phyloP scores from a whole-genome alignment of 2,797 vertebrate genomes.

The Rhinella marina region DNA sequence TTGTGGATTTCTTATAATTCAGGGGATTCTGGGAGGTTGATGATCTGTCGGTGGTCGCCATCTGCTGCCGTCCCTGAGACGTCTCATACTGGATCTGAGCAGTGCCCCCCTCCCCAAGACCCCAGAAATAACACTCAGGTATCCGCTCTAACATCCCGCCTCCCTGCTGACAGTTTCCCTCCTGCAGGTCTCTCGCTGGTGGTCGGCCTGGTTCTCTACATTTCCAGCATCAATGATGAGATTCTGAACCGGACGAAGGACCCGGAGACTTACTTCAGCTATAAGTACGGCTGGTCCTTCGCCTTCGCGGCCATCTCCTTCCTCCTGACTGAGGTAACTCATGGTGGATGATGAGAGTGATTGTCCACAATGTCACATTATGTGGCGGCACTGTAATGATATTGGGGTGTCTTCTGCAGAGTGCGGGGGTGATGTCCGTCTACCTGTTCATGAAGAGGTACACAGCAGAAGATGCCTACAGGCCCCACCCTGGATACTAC shows the following conservation, averaged over 20 bases:
- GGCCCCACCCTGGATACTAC: slow-evolving; percentile 86
- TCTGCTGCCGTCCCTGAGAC: background rate
- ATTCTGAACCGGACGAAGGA: slow-evolving; percentile 89
- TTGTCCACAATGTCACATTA: background rate
- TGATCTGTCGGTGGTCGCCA: background rate
- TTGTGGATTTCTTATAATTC: background rate
- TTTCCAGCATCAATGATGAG: slow-evolving; percentile 92
- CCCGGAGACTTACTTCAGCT: slow-evolving; percentile 87
- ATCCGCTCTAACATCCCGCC: too few relatives aligned
- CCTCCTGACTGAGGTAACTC: slow-evolving; percentile 87
- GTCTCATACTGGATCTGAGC: too few relatives aligned
- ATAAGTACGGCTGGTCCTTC: slow-evolving; percentile 92
- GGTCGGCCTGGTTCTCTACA: slow-evolving; percentile 91
- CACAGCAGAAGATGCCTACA: slow-evolving; percentile 87
- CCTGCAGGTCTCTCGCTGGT: slow-evolving; percentile 82
- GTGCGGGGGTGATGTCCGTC: slow-evolving; percentile 89
- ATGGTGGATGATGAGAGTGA: background rate
- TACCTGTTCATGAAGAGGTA: slow-evolving; percentile 95
- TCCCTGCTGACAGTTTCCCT: background rate
- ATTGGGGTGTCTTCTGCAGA: slow-evolving; percentile 69
- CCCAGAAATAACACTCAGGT: too few relatives aligned
- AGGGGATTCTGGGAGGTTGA: background rate
- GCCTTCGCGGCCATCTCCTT: slow-evolving; percentile 92
- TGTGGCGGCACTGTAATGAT: background rate
- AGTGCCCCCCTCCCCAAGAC: too few relatives aligned